Percentiles rank a stretch among this genome's conserved stretches.
Conservation (phyloP, 2,797 vertebrate genomes). For the Acrossocheilus fasciatus region DNA sequence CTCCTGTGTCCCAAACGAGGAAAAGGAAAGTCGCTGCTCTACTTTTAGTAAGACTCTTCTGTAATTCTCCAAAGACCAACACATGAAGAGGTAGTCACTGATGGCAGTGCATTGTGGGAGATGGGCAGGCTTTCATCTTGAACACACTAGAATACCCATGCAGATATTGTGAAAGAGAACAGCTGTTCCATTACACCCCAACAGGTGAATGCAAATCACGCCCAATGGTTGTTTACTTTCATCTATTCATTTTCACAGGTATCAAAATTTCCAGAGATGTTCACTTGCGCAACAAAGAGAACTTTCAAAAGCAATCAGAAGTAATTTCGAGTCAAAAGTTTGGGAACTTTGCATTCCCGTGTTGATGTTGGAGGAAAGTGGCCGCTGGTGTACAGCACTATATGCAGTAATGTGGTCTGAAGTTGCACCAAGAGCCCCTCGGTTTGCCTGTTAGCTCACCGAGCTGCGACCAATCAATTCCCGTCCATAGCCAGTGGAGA, state of each 20-base stretch:
- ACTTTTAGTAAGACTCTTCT: constrained; percentile 17
- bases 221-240: constrained; percentile 65
- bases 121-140: constrained; percentile 68
- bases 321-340: constrained; percentile 18
- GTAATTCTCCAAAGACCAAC: constrained; percentile 47
- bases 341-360: not conserved
- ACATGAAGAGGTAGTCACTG: constrained; percentile 52
- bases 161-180: constrained; percentile 69
- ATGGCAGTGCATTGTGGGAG: constrained; percentile 54
- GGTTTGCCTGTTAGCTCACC: constrained; percentile 45
- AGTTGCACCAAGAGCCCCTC: constrained; percentile 38
- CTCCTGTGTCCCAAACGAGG: not conserved
- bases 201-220: constrained; percentile 57
- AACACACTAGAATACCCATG: constrained; percentile 67
- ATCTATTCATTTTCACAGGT: constrained; percentile 62
- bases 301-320: constrained; percentile 67
- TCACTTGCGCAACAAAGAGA: constrained; percentile 66
- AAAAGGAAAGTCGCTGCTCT: constrained; percentile 25
- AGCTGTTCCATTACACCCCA: constrained; percentile 69
- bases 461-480: constrained; percentile 54
- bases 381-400: not conserved
- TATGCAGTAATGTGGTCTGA: constrained; percentile 27
- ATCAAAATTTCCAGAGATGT: constrained; percentile 54
- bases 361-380: not conserved
- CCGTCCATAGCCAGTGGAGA: constrained; percentile 42